phyloP scores from a whole-genome alignment of 2,113 vertebrate species.

The Atherinomorus stipes region DNA sequence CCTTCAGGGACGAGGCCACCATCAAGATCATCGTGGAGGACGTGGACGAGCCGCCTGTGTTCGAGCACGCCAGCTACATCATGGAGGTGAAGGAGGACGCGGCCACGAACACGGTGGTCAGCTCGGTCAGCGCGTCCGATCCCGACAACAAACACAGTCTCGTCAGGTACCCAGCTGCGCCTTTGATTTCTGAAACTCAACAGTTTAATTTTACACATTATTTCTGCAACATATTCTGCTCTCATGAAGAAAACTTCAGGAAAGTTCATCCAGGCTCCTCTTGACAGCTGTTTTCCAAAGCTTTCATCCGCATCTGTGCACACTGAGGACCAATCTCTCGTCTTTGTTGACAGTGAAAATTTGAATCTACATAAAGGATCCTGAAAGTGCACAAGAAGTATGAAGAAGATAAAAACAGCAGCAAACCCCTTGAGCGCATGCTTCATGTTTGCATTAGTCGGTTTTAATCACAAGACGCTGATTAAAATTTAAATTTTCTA shows the following conservation, averaged over 20 bases:
- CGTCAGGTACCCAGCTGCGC: conserved; percentile 85
- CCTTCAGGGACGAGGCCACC: conserved; percentile 90
- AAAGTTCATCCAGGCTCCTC: no score
- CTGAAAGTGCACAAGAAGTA: no score
- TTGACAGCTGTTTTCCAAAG: no score
- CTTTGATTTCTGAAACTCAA: neutral
- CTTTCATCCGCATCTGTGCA: no score
- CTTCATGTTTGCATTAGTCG: neutral
- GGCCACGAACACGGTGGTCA: conserved; percentile 83
- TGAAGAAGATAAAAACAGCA: no score
- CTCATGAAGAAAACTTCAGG: no score
- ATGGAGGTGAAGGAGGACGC: conserved; percentile 93
- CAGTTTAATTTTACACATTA: no score
- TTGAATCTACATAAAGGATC: no score
- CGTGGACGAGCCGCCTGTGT: conserved; percentile 93
- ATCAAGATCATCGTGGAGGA: conserved; percentile 92
- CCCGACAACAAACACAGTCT: conserved; percentile 88
- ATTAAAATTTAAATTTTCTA: neutral
- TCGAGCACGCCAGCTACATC: conserved; percentile 87
- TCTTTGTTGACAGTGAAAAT: no score
- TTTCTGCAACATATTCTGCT: no score
- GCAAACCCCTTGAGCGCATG: no score
- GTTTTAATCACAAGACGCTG: neutral
- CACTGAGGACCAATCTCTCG: no score
- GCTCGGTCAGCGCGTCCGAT: conserved; percentile 89